These are phyloP conservation scores for Sphenopsis melanotis DNA, from an alignment of 2,797 vertebrate species.

Conservation along the genomic window DNA sequence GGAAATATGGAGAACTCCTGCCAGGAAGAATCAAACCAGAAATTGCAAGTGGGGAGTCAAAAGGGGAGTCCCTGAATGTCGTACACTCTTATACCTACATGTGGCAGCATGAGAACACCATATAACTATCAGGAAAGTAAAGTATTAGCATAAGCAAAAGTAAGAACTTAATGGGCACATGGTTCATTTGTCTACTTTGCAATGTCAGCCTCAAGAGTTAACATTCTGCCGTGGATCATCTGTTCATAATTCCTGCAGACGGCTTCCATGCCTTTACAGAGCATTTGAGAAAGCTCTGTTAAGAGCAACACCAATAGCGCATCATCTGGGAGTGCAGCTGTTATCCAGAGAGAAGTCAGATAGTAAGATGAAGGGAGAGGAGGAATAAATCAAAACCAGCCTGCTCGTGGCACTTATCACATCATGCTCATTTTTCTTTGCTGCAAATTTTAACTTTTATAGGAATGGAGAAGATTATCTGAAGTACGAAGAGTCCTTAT, in stretches of 20 bases:
- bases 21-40: neutral
- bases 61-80: neutral
- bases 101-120: neutral
- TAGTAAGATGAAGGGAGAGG: neutral
- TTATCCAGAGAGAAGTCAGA: neutral
- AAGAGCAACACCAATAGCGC: neutral
- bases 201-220: neutral
- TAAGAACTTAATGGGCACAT: neutral
- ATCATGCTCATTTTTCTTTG: neutral
- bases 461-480: neutral
- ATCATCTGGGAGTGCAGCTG: slow-evolving; percentile 43
- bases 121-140: neutral
- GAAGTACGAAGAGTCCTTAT: neutral
- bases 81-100: neutral
- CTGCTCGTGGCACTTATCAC: neutral
- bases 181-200: slow-evolving; percentile 20
- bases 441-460: neutral
- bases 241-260: neutral
- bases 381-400: slow-evolving; percentile 32
- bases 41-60: neutral
- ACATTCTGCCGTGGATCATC: slow-evolving; percentile 19
- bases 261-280: neutral
- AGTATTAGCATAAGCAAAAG: neutral
- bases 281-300: neutral
- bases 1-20: neutral